Evolutionary conservation across 2,888 invertebrate species (phyloP), one percentile per base, ranked within the genome.

Genomic region (Lasioglossum marginatum): DNA sequence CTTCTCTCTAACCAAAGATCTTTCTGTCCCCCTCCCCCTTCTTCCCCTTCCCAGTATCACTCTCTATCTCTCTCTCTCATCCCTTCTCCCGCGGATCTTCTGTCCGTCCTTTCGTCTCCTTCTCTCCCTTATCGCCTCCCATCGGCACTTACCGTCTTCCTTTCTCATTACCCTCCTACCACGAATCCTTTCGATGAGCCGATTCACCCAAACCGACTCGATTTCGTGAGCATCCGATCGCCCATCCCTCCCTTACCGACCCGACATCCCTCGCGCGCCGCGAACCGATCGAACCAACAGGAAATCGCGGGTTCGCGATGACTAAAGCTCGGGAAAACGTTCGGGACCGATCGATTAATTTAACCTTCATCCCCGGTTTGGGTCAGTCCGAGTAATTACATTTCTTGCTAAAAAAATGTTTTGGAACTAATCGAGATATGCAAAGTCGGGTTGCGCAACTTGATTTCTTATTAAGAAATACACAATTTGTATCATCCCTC

Each of bases 1-100:
- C 92, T 93, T 92, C 92, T 91, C 88, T 87, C 92, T 92, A 93
- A 92, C 93, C 92, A 92, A 93, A 93, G 93, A 93, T 91, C 89
- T 92, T 88, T 86, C 89, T 81, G 80, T 85, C 88, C 77, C 85
- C 74, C 84, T 77, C 76, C 75, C 84, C 82, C 79, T 77, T 70
- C 78, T 80, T 71, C 63, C 76, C 75, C 71, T 81, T 77, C 79
- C 83, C 57, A 12, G n/a, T 57, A 57, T 85, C 79, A 83, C 82
- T 66, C 88, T 66, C 80, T 68, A n/a, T n/a, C 52, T 74, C 45
- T 60, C 60, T 31, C 27, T 31, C 60, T 63, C 60, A 31, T 31
- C 63, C 71, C 43, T 81, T 52, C 80, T 66, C 77, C 27, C 71
- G n/a, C 73, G 37, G 86, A 81, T 85, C 83, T 79, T 75, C 79